Conservation (phyloP, 2,797 vertebrate species). For the Philypnodon macrostomus region DNA sequence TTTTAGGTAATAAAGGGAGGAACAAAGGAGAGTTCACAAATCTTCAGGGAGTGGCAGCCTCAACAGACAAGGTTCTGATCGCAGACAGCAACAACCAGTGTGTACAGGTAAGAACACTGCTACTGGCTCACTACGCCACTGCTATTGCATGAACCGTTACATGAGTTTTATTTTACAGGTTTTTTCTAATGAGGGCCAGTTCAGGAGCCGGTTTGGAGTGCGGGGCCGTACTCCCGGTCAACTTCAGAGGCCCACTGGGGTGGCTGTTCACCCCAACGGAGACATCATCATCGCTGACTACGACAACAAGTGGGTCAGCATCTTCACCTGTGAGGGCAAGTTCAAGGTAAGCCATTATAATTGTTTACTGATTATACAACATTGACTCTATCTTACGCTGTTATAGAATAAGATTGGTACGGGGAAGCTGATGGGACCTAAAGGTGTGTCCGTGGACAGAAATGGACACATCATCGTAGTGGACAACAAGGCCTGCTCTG, state of each 20-base stretch:
- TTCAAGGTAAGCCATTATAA: slow-evolving; percentile 88
- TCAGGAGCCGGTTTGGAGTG: slow-evolving; percentile 93
- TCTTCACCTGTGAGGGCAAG: slow-evolving; percentile 95
- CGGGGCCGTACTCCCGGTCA: slow-evolving; percentile 93
- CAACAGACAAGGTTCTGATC: slow-evolving; percentile 90
- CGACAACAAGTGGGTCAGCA: slow-evolving; percentile 99
- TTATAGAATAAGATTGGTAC: slow-evolving; percentile 91
- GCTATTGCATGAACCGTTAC: no score
- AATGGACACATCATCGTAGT: slow-evolving; percentile 97
- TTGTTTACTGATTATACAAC: no score
- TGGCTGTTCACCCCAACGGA: slow-evolving; percentile 93
- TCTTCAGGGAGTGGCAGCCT: slow-evolving; percentile 92
- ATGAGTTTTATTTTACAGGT: no score
- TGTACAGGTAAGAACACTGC: slow-evolving; percentile 86
- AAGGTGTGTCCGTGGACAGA: slow-evolving; percentile 93
- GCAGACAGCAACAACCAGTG: slow-evolving; percentile 99
- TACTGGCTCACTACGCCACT: neutral
- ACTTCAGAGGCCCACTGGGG: slow-evolving; percentile 92
- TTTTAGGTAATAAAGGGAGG: slow-evolving; percentile 93
- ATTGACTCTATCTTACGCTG: neutral
- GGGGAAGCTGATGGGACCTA: slow-evolving; percentile 97
- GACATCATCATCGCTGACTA: slow-evolving; percentile 98
- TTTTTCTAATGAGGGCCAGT: slow-evolving; percentile 94
- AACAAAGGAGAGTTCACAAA: slow-evolving; percentile 99
- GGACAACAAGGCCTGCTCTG: slow-evolving; percentile 98